phyloP scores from a whole-genome alignment of 2,113 vertebrate species.

The Oplegnathus fasciatus region DNA sequence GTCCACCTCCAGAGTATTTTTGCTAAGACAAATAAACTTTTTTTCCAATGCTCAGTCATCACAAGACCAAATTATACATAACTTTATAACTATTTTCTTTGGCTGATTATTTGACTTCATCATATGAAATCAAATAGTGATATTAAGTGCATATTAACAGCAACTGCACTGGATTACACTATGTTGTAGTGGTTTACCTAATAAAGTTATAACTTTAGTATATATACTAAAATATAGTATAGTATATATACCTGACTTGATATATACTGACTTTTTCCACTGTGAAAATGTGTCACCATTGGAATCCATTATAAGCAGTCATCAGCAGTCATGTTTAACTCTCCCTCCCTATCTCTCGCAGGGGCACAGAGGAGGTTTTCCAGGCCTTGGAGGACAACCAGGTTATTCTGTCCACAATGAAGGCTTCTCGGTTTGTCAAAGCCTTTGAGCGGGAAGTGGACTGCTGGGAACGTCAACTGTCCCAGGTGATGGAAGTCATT shows the following conservation, averaged over 20 bases:
- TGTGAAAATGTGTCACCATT: not conserved
- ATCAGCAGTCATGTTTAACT: not conserved
- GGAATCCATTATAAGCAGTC: not conserved
- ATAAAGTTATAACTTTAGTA: not conserved
- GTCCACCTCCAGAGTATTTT: not conserved
- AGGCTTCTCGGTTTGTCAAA: constrained; percentile 89
- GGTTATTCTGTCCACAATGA: constrained; percentile 90
- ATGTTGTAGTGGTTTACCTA: not conserved
- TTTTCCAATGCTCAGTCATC: no score
- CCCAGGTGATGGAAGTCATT: constrained; percentile 88
- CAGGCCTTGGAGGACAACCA: constrained; percentile 92
- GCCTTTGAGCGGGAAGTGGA: constrained; percentile 91
- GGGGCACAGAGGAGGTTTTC: constrained; percentile 89
- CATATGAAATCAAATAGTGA: not conserved
- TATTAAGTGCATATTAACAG: not conserved
- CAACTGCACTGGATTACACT: not conserved
- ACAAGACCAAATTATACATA: no score
- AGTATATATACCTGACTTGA: no score
- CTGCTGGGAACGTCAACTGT: constrained; percentile 89
- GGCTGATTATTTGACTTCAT: not conserved
- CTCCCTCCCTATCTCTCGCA: constrained; percentile 50
- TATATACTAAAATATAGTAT: not conserved
- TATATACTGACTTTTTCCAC: not conserved
- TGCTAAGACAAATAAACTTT: not conserved
- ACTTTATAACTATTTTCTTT: no score